Conservation (phyloP, 2,888 invertebrate genomes). For the Amiota mariae region DNA sequence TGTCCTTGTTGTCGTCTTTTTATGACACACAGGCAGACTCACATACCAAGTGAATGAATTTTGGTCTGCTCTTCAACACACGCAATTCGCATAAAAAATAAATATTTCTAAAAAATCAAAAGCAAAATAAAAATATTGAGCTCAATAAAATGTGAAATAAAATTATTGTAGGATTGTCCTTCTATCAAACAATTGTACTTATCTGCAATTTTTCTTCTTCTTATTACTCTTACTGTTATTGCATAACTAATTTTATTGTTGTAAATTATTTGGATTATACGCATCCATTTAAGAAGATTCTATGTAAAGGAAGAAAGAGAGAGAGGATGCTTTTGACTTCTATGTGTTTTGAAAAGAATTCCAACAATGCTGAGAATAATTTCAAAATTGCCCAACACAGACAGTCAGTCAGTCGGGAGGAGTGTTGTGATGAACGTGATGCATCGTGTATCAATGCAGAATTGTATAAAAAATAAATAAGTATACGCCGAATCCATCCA, state of each 20-base stretch:
- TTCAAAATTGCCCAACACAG: conserved; percentile 40
- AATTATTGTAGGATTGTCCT: neutral
- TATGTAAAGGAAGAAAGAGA: no score
- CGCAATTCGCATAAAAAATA: neutral
- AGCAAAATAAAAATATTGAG: neutral
- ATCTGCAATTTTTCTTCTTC: neutral
- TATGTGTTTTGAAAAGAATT: conserved; percentile 44
- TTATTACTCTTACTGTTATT: conserved; percentile 35
- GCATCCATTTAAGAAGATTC: conserved; percentile 9
- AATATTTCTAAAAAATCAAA: conserved; percentile 3
- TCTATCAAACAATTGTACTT: conserved; percentile 9
- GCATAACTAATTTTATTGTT: conserved; percentile 56
- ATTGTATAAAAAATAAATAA: no score
- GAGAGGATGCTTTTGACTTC: no score
- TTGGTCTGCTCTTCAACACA: neutral
- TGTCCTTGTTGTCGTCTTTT: conserved; percentile 15
- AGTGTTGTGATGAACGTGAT: conserved; percentile 59
- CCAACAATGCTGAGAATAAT: conserved; percentile 58
- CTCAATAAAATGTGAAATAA: conserved; percentile 20
- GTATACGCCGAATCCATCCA: no score
- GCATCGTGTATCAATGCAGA: no score
- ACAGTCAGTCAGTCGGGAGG: no score
- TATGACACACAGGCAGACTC: neutral
- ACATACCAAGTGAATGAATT: neutral
- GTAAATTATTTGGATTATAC: conserved; percentile 57